These are phyloP conservation scores for Lydus trimaculatus DNA, from an alignment of 2,888 invertebrate species.

Conservation along the genomic window DNA sequence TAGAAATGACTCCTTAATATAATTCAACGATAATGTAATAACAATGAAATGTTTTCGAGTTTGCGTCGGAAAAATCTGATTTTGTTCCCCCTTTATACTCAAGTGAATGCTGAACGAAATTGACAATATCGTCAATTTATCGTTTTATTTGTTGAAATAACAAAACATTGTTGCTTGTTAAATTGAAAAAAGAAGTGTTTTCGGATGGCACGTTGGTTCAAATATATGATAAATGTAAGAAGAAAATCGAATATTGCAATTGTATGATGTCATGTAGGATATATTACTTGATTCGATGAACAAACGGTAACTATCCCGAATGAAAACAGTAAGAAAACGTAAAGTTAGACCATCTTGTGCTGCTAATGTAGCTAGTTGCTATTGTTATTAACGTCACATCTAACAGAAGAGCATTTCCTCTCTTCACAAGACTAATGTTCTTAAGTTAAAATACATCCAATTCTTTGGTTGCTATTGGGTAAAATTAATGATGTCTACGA, in stretches of 20 bases:
- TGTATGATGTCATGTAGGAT: conserved; percentile 34
- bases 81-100: neutral
- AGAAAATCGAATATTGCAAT: conserved; percentile 31
- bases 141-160: neutral
- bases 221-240: conserved; percentile 26
- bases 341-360: conserved; percentile 27
- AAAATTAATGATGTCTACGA: neutral
- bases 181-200: conserved; percentile 15
- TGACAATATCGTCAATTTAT: neutral
- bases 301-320: conserved; percentile 35
- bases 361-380: conserved; percentile 34
- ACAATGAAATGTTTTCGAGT: neutral
- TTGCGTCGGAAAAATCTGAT: neutral
- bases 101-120: neutral
- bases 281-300: conserved; percentile 35
- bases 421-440: conserved; percentile 26
- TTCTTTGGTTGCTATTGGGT: conserved; percentile 30
- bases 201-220: neutral
- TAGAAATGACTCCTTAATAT: neutral
- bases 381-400: conserved; percentile 38
- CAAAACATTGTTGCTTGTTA: neutral
- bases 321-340: conserved; percentile 37
- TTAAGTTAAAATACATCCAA: conserved; percentile 31
- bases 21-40: neutral
- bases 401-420: conserved; percentile 33